Percentiles rank a stretch among this genome's conserved stretches.
phyloP scores from a whole-genome alignment of 2,888 invertebrate species.

The Erebia palarica region DNA sequence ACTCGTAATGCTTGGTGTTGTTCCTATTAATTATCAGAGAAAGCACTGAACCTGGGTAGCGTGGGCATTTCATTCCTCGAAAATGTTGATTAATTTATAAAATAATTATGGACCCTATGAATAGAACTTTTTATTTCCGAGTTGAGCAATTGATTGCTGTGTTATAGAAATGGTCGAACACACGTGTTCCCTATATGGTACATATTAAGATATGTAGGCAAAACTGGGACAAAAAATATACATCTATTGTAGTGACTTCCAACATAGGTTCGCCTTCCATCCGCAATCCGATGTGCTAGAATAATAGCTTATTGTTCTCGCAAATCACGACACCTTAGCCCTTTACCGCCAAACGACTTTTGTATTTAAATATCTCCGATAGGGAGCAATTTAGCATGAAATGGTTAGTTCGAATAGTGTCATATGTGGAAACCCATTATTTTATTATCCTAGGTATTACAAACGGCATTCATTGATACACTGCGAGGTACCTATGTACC shows the following conservation, averaged over 20 bases:
- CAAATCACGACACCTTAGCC: constrained; percentile 35
- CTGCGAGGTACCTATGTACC: neutral
- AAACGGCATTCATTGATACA: neutral
- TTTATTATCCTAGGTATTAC: constrained; percentile 27
- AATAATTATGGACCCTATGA: too few species aligned
- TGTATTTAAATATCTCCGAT: neutral
- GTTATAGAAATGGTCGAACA: neutral
- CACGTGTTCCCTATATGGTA: constrained; percentile 1
- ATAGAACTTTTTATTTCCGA: too few species aligned
- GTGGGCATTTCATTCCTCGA: too few species aligned
- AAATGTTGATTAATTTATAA: too few species aligned
- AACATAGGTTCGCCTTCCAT: constrained; percentile 44
- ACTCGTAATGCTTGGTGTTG: too few species aligned
- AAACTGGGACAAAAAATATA: constrained; percentile 20
- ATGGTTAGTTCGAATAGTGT: constrained; percentile 3
- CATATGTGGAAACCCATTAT: constrained; percentile 27
- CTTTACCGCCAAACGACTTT: constrained; percentile 13
- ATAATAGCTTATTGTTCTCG: constrained; percentile 48
- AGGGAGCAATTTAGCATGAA: constrained; percentile 12
- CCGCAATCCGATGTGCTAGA: constrained; percentile 41
- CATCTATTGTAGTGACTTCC: constrained; percentile 38
- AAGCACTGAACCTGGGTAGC: too few species aligned
- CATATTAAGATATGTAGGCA: neutral
- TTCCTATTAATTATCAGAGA: too few species aligned
- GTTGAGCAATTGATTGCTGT: neutral